Percentiles rank a stretch among this genome's conserved stretches.
Conservation (phyloP, 2,113 vertebrate species). For the Paracanthobrama guichenoti region DNA sequence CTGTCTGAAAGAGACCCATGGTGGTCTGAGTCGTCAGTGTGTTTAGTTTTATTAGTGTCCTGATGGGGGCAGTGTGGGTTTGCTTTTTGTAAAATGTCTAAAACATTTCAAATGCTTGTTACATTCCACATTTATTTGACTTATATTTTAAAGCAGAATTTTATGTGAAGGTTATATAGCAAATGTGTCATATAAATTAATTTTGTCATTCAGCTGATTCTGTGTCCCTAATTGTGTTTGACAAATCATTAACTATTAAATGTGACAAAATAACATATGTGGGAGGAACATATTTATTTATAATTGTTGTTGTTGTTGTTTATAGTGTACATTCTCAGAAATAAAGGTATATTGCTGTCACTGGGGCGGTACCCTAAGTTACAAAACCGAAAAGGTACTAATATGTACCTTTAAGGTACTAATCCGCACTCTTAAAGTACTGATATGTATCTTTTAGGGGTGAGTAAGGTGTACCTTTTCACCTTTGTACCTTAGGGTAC, state of each 20-base stretch:
- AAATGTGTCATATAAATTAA: not conserved
- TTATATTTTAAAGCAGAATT: not conserved
- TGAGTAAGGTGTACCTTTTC: too few species aligned
- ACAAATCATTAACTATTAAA: not conserved
- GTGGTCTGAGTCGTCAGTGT: not conserved
- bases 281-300: not conserved
- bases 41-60: not conserved
- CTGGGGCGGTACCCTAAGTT: too few species aligned
- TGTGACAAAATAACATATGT: not conserved
- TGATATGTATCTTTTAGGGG: too few species aligned
- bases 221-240: not conserved
- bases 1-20: not conserved
- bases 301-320: not conserved
- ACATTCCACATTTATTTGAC: not conserved
- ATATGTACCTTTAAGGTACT: too few species aligned
- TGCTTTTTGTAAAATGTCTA: not conserved
- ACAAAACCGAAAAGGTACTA: too few species aligned
- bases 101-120: not conserved
- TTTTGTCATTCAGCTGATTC: not conserved
- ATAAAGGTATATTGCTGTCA: too few species aligned
- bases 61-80: slow-evolving; percentile 21
- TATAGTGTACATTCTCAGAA: too few species aligned
- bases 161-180: not conserved
- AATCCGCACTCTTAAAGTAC: too few species aligned
- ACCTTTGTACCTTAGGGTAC: too few species aligned